Evolutionary conservation across 2,888 invertebrate species (phyloP), one percentile per base, ranked within the genome.

Genomic region (Leucophenga montana): DNA sequence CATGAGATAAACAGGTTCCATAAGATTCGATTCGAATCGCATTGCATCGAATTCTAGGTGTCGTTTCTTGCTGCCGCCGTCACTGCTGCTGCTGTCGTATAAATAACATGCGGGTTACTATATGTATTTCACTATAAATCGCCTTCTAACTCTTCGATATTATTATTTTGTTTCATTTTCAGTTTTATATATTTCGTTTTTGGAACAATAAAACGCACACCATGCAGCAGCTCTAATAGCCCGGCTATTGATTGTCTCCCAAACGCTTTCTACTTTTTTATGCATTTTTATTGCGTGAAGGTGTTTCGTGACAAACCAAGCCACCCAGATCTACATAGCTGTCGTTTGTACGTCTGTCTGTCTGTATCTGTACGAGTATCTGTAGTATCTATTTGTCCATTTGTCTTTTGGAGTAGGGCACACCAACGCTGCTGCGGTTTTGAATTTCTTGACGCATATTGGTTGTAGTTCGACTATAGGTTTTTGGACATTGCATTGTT

Each of bases 161-260:
- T 39, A 56, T 14, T 14, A 27, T 56, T 22, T 56, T 56, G 14
- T 56, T 59, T 31, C 16, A n/a, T 56, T 11, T 18, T n/a, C 31
- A 27, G 6, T 22, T 57, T n/a, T 57, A 22, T 22, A 8, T 57
- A n/a, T 44, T 67, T 39, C 59, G 33, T 57, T 56, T 57, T 62
- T n/a, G 18, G 50, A 74, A 85, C 84, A 86, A 86, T 86, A 86
- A 85, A 85, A 80, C 72, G 83, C 83, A 79, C 86, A 83, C 77
- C 85, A 80, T 80, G 86, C 83, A 83, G 84, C 82, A 80, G 78
- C 78, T 72, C 82, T 82, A 85, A 81, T 84, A 77, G 83, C 80
- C 76, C 72, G 66, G 69, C 72, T 68, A 77, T 67, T 73, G 73
- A 77, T 73, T 75, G 73, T 70, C 71, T 66, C 8, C 39, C 13